phyloP scores from a whole-genome alignment of 2,888 invertebrate species.

The Stenurella melanura region DNA sequence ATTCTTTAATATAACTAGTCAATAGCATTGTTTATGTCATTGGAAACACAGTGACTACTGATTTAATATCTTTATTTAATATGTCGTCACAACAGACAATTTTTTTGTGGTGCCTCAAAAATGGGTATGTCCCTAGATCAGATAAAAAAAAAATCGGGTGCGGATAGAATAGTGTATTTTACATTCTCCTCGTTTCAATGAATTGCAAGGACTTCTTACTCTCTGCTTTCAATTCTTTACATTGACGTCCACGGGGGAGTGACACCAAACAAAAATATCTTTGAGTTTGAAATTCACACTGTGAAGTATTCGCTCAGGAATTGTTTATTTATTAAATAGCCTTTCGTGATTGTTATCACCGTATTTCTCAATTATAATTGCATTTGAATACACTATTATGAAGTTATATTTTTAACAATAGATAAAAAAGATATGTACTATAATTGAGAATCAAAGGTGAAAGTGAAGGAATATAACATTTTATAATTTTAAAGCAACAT shows the following conservation, averaged over 20 bases:
- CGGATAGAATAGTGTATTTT: conserved; percentile 18
- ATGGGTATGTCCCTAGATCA: conserved; percentile 10
- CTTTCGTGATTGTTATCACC: not conserved
- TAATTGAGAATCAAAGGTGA: too few species aligned
- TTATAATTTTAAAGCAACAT: too few species aligned
- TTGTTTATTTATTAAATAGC: too few species aligned
- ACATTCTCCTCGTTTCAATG: conserved; percentile 25
- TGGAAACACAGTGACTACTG: not conserved
- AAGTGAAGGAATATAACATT: too few species aligned
- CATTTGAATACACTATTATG: not conserved
- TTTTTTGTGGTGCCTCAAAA: conserved; percentile 14
- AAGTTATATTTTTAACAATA: not conserved
- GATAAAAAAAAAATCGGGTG: conserved; percentile 25
- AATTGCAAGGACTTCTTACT: conserved; percentile 25
- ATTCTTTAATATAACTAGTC: not conserved
- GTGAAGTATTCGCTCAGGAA: too few species aligned
- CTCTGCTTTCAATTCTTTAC: not conserved
- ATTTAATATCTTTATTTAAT: not conserved
- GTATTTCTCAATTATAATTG: not conserved
- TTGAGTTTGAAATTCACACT: not conserved
- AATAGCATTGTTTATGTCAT: not conserved
- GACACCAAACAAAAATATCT: not conserved
- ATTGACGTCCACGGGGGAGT: conserved; percentile 4
- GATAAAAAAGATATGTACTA: too few species aligned
- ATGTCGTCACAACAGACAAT: not conserved